phyloP scores from a whole-genome alignment of 2,888 invertebrate species.

The Hecatera dysodea region DNA sequence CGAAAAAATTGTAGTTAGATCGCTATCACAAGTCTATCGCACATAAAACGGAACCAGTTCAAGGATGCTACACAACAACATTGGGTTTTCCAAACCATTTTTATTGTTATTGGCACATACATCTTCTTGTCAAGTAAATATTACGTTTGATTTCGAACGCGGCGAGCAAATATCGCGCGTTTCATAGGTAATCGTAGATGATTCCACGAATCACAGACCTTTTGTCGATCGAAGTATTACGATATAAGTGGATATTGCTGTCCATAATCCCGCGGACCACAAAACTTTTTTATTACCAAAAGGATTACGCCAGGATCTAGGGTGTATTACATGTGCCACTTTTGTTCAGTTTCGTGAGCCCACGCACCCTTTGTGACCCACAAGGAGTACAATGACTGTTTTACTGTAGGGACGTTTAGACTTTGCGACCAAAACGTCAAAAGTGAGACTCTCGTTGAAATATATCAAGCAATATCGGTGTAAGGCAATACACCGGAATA shows the following conservation, averaged over 20 bases:
- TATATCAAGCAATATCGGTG: constrained; percentile 5
- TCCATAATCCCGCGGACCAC: constrained; percentile 5
- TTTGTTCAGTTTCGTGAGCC: constrained; percentile 11
- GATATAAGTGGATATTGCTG: constrained; percentile 11
- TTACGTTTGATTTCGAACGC: constrained; percentile 22
- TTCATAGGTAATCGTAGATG: not conserved
- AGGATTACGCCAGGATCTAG: constrained; percentile 15
- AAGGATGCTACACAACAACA: constrained; percentile 74
- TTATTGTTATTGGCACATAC: constrained; percentile 76
- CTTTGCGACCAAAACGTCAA: constrained; percentile 6
- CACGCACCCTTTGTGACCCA: constrained; percentile 18
- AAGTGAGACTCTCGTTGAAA: constrained; percentile 17
- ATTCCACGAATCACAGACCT: constrained; percentile 5
- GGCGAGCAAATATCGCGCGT: not conserved
- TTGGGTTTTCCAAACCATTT: constrained; percentile 74
- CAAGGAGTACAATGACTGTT: constrained; percentile 32
- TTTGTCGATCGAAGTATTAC: constrained; percentile 27
- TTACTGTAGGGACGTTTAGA: constrained; percentile 25
- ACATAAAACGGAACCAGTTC: constrained; percentile 76
- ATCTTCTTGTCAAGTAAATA: constrained; percentile 64
- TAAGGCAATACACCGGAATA: constrained; percentile 29
- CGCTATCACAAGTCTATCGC: constrained; percentile 58
- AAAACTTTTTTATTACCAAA: constrained; percentile 34
- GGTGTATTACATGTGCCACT: not conserved
- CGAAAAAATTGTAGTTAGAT: constrained; percentile 48